Conservation (phyloP, 2,797 vertebrate species). For the Premnoplex brunnescens region DNA sequence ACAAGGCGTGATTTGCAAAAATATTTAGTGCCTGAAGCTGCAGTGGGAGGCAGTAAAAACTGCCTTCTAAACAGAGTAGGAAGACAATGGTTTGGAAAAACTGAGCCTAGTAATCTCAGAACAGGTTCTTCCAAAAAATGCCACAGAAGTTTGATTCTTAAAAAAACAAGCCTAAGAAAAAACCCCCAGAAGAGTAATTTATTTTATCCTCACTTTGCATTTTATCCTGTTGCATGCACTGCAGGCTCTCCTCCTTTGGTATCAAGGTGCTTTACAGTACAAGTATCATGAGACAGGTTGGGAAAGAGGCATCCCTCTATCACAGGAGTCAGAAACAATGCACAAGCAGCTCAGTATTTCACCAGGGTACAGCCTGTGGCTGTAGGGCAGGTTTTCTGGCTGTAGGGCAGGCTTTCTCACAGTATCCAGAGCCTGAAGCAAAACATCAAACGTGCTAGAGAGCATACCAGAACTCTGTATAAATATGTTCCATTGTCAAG, state of each 20-base stretch:
- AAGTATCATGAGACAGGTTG: neutral
- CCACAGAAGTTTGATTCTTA: slow-evolving; percentile 2
- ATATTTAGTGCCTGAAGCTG: slow-evolving; percentile 12
- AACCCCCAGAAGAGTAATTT: neutral
- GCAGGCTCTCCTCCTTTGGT: neutral
- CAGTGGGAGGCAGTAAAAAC: neutral
- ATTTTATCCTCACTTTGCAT: neutral
- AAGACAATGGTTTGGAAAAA: slow-evolving; percentile 26
- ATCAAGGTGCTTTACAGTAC: neutral
- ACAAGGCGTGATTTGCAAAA: slow-evolving; percentile 31
- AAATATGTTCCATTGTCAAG: slow-evolving; percentile 64
- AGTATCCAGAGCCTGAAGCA: slow-evolving; percentile 38
- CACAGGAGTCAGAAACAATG: neutral
- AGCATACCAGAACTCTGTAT: slow-evolving; percentile 55
- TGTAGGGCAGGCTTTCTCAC: neutral
- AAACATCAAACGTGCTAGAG: slow-evolving; percentile 12
- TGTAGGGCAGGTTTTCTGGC: neutral
- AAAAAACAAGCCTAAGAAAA: neutral
- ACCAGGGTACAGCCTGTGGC: neutral
- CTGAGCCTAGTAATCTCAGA: neutral
- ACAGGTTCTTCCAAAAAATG: slow-evolving; percentile 22
- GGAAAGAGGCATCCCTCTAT: neutral
- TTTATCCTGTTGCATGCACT: neutral
- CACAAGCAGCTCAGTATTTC: neutral
- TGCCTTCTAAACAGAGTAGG: neutral